Evolutionary conservation across 2,113 vertebrate species (phyloP).

Genomic region (Cyanoramphus novaezelandiae): DNA sequence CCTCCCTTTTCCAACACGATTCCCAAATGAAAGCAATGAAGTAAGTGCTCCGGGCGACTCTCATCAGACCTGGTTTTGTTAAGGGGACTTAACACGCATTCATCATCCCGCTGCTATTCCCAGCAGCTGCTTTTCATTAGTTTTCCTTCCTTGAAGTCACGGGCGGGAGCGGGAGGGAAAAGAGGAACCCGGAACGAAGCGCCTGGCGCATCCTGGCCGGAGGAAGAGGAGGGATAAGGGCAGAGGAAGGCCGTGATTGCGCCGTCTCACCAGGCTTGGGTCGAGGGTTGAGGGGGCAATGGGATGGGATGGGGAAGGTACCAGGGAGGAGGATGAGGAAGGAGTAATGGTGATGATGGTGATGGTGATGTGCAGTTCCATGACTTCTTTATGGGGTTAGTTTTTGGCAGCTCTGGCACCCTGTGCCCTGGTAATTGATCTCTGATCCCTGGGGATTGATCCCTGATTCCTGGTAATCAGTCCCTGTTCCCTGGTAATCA

Average conservation of each 20-base stretch:
- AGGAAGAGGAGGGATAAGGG: background rate
- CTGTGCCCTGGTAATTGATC: background rate
- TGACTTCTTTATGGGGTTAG: fast-evolving
- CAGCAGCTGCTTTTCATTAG: conserved; percentile 53
- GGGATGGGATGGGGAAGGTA: background rate
- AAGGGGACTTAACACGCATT: background rate
- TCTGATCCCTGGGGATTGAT: background rate
- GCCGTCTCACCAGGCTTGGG: fast-evolving
- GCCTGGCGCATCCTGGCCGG: background rate
- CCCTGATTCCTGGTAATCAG: background rate
- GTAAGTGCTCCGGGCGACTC: conserved; percentile 6
- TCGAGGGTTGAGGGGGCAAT: background rate
- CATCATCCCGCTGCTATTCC: conserved; percentile 25
- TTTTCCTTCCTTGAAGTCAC: conserved; percentile 26
- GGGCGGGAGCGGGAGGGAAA: background rate
- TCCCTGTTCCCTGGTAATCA: no score
- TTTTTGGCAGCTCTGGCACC: background rate
- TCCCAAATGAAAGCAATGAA: conserved; percentile 15
- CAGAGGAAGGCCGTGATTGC: fast-evolving
- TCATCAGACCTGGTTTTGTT: conserved; percentile 24
- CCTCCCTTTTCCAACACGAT: conserved; percentile 41
- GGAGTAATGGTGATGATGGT: background rate
- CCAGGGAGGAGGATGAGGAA: background rate
- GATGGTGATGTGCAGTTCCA: background rate
- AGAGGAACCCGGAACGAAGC: background rate